Percentiles rank a stretch among this genome's conserved stretches.
These are phyloP conservation scores for Alviniconcha marisindica DNA, from an alignment of 1,140 invertebrate genomes.

Conservation along the genomic window DNA sequence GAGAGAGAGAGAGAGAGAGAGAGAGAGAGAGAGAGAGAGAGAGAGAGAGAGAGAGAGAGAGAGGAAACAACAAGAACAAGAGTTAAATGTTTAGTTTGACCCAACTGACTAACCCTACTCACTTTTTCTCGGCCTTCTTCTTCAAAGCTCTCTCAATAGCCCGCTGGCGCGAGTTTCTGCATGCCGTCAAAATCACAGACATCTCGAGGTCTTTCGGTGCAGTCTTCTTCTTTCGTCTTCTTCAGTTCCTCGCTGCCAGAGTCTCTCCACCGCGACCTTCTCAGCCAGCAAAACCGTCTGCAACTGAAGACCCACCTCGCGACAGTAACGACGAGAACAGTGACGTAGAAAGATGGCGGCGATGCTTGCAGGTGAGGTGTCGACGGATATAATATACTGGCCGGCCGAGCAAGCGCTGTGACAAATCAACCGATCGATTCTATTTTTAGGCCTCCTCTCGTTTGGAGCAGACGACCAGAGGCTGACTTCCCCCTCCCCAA, in stretches of 20 bases:
- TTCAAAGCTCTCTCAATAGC: constrained; percentile 30
- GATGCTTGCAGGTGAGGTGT: neutral
- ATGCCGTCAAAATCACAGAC: constrained; percentile 42
- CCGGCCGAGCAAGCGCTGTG: neutral
- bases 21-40: too few relatives aligned
- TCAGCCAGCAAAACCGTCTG: neutral
- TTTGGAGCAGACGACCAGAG: too few relatives aligned
- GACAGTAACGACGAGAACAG: too few relatives aligned
- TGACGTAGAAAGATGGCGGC: neutral
- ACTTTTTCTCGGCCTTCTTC: constrained; percentile 38
- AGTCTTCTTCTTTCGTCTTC: neutral
- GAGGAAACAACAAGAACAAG: too few relatives aligned
- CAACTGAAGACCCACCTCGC: neutral
- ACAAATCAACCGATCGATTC: neutral
- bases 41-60: too few relatives aligned
- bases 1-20: too few relatives aligned
- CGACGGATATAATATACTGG: neutral
- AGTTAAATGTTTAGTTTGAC: too few relatives aligned
- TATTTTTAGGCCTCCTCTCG: too few relatives aligned
- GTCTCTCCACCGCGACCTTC: neutral
- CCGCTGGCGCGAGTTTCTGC: constrained; percentile 33
- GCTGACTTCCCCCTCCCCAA: too few relatives aligned
- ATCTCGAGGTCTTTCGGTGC: neutral
- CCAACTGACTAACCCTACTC: too few relatives aligned
- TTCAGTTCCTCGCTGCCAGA: neutral